These are phyloP conservation scores for Cosmia trapezina DNA, from an alignment of 2,888 invertebrate genomes.

Conservation along the genomic window DNA sequence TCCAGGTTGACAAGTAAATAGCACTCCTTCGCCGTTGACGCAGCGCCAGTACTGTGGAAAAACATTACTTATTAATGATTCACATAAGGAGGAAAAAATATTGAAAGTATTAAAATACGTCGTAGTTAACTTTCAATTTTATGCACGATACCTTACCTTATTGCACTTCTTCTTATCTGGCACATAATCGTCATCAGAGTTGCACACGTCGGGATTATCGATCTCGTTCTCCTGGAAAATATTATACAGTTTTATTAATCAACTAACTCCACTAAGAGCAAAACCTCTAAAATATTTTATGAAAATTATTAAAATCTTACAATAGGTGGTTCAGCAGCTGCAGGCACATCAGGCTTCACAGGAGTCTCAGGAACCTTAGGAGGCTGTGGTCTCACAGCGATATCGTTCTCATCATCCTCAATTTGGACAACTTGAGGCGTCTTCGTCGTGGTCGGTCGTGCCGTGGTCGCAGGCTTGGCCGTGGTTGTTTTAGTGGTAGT, in stretches of 20 bases:
- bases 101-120: not conserved
- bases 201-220: slow-evolving; percentile 81
- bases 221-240: slow-evolving; percentile 85
- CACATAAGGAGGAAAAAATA: not conserved
- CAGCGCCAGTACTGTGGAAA: slow-evolving; percentile 95
- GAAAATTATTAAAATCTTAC: slow-evolving; percentile 62
- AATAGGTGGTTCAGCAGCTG: slow-evolving; percentile 72
- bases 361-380: slow-evolving; percentile 67
- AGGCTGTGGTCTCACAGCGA: slow-evolving; percentile 64
- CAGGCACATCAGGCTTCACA: slow-evolving; percentile 63
- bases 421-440: slow-evolving; percentile 37
- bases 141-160: slow-evolving; percentile 70
- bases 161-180: slow-evolving; percentile 85
- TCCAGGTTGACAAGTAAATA: slow-evolving; percentile 93
- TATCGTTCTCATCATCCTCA: slow-evolving; percentile 68
- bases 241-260: not conserved
- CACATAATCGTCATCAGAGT: slow-evolving; percentile 80
- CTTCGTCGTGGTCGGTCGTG: slow-evolving; percentile 51
- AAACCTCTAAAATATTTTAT: not conserved
- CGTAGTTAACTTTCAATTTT: not conserved
- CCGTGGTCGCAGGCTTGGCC: slow-evolving; percentile 64
- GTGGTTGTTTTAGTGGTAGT: slow-evolving; percentile 66
- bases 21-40: slow-evolving; percentile 93
- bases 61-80: not conserved
- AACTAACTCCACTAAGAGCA: not conserved